phyloP scores from a whole-genome alignment of 2,888 invertebrate species.

The Apotomis capreana region DNA sequence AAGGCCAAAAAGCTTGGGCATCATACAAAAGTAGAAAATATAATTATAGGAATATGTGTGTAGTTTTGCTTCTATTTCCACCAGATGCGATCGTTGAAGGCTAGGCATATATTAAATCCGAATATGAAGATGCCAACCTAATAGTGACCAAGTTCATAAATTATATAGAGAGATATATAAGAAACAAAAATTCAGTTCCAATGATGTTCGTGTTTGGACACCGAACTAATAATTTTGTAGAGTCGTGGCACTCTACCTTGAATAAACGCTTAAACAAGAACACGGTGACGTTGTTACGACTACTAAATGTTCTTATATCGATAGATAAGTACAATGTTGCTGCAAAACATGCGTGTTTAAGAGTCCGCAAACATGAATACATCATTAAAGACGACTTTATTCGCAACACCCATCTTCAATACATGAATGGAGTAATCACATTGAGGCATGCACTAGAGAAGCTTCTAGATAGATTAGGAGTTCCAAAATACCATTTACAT shows the following conservation, averaged over 20 bases:
- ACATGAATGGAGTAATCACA: conserved; percentile 4
- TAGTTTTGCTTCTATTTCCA: conserved; percentile 8
- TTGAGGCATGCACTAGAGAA: conserved; percentile 1
- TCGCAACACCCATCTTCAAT: background rate
- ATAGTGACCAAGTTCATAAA: background rate
- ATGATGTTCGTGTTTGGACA: background rate
- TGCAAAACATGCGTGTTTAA: background rate
- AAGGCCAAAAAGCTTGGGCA: conserved; percentile 2
- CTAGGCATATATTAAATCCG: background rate
- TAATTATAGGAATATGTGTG: conserved; percentile 6
- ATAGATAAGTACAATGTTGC: conserved; percentile 1
- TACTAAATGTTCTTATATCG: conserved; percentile 3
- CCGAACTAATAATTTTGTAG: conserved; percentile 5
- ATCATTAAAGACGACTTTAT: conserved; percentile 10
- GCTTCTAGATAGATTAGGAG: background rate
- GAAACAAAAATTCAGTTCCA: background rate
- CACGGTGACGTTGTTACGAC: conserved; percentile 7
- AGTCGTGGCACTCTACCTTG: conserved; percentile 7
- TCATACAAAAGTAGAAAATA: conserved; percentile 6
- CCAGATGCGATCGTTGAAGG: conserved; percentile 5
- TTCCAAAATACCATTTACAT: background rate
- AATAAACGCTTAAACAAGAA: conserved; percentile 8
- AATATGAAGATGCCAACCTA: conserved; percentile 9
- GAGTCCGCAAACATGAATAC: conserved; percentile 2
- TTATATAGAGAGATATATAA: background rate